phyloP scores from a whole-genome alignment of 1,140 invertebrate species.

The Lasaia peninsularis region DNA sequence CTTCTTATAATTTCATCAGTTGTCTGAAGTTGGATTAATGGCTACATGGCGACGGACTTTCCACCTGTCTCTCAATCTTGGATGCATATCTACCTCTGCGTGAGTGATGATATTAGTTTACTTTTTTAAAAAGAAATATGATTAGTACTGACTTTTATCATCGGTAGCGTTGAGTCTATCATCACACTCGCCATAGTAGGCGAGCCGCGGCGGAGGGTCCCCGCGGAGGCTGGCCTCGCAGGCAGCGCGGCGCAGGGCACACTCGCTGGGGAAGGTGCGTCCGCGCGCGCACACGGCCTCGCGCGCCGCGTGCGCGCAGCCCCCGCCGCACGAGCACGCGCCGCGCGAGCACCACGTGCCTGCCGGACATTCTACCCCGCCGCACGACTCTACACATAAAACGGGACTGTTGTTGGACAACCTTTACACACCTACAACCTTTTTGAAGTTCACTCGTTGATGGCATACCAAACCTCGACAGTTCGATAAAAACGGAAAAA shows the following conservation, averaged over 20 bases:
- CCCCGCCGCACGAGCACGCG: constrained; percentile 49
- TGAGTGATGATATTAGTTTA: no score
- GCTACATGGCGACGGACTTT: no score
- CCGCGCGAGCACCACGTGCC: constrained; percentile 67
- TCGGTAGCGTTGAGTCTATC: constrained; percentile 70
- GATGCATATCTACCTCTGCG: no score
- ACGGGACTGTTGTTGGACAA: no score
- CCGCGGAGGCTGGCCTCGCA: constrained; percentile 77
- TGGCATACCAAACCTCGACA: no score
- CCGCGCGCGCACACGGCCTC: constrained; percentile 91
- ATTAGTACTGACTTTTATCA: not conserved
- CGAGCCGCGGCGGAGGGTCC: constrained; percentile 77
- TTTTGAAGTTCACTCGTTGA: no score
- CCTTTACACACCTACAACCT: no score
- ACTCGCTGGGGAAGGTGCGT: constrained; percentile 89
- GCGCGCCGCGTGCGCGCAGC: constrained; percentile 43
- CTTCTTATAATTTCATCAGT: no score
- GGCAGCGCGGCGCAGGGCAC: constrained; percentile 86
- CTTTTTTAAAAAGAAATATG: no score
- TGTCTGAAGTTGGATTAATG: no score
- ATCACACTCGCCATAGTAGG: constrained; percentile 88
- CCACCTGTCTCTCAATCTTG: no score
- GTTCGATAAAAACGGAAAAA: no score
- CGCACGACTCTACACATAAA: constrained; percentile 49
- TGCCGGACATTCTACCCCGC: constrained; percentile 46